phyloP scores from a whole-genome alignment of 2,888 invertebrate genomes.

The Himalopsyche tibetana region DNA sequence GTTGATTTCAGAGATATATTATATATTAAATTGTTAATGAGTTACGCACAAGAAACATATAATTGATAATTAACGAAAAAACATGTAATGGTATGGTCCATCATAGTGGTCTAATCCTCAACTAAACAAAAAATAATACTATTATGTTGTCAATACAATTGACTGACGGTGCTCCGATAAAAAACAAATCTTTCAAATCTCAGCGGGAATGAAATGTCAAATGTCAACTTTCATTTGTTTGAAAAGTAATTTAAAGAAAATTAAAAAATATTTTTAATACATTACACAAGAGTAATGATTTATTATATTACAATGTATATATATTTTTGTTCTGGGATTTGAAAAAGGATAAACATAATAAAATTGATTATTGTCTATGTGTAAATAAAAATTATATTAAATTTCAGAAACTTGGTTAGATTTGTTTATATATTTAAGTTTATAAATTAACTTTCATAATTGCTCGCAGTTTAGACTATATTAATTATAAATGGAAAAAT shows the following conservation, averaged over 20 bases:
- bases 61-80: background rate
- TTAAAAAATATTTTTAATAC: background rate
- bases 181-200: background rate
- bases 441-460: slow-evolving; percentile 11
- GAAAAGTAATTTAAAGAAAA: background rate
- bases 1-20: background rate
- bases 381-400: background rate
- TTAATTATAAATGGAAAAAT: slow-evolving; percentile 18
- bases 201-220: slow-evolving; percentile 25
- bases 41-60: background rate
- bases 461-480: background rate
- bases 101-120: slow-evolving; percentile 11
- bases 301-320: background rate
- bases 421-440: background rate
- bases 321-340: background rate
- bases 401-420: background rate
- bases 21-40: slow-evolving; percentile 12
- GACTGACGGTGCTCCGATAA: background rate
- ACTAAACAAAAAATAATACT: slow-evolving; percentile 38
- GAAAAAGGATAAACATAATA: background rate
- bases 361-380: background rate
- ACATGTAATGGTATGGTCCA: slow-evolving; percentile 22
- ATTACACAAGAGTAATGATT: background rate
- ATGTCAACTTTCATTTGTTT: background rate
- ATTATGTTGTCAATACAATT: background rate